Percentiles rank a stretch among this genome's conserved stretches.
phyloP scores from a whole-genome alignment of 2,888 invertebrate species.

The Protophormia terraenovae region DNA sequence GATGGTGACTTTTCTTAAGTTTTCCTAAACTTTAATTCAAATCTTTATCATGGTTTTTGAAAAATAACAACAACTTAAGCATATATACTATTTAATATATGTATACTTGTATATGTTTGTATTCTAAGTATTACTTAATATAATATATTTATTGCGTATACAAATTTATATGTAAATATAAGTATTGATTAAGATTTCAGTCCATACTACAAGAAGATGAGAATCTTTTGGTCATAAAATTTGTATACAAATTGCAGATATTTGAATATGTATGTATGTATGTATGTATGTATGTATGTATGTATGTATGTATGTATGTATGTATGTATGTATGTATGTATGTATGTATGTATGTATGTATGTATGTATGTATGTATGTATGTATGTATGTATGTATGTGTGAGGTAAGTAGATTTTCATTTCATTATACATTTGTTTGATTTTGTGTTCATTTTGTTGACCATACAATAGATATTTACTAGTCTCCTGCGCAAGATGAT shows the following conservation, averaged over 20 bases:
- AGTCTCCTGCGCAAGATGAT: too few species aligned
- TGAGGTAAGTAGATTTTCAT: too few species aligned
- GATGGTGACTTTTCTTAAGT: background rate
- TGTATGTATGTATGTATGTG: too few species aligned
- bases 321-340: too few species aligned
- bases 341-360: too few species aligned
- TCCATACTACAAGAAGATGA: background rate
- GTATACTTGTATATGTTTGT: background rate
- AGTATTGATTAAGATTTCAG: background rate
- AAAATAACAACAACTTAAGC: constrained; percentile 1
- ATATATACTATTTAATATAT: background rate
- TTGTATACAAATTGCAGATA: too few species aligned
- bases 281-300: too few species aligned
- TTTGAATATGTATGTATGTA: too few species aligned
- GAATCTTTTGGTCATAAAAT: background rate
- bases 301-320: too few species aligned
- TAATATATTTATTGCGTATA: background rate
- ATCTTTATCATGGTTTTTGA: background rate
- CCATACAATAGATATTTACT: background rate
- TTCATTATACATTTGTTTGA: too few species aligned
- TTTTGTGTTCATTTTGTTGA: too few species aligned
- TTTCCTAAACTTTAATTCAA: background rate
- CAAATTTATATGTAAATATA: background rate
- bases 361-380: too few species aligned
- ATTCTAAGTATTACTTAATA: background rate